Conservation (phyloP, 2,888 invertebrate species). For the Amaurobius ferox region DNA sequence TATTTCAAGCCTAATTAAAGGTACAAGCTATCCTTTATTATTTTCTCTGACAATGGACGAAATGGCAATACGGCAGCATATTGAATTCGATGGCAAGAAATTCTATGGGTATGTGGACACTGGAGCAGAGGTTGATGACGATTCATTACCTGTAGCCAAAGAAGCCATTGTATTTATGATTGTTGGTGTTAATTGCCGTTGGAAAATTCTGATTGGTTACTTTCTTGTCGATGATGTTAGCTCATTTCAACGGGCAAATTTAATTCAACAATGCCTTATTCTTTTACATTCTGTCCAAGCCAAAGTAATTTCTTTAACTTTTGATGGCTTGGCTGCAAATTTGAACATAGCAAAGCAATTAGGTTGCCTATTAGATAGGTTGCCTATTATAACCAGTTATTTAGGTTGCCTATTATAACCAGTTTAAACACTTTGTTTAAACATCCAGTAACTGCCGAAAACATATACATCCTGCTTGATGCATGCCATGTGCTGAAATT, state of each 20-base stretch:
- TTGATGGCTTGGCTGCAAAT: slow-evolving; percentile 31
- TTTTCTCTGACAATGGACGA: too few species aligned
- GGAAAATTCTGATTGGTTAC: background rate
- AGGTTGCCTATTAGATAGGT: too few species aligned
- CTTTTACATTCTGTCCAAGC: background rate
- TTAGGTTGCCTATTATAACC: background rate
- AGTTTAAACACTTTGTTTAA: background rate
- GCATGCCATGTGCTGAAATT: slow-evolving; percentile 34
- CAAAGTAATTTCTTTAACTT: slow-evolving; percentile 23
- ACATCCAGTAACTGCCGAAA: background rate
- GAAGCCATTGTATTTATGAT: background rate
- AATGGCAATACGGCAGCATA: too few species aligned
- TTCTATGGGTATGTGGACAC: too few species aligned
- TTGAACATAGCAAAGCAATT: slow-evolving; percentile 17
- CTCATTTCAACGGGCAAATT: background rate
- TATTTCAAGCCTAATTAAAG: slow-evolving; percentile 19
- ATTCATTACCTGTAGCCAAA: too few species aligned
- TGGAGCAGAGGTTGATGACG: too few species aligned
- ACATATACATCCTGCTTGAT: slow-evolving; percentile 14
- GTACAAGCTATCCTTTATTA: too few species aligned
- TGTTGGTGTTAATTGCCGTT: background rate
- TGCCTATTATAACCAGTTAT: too few species aligned
- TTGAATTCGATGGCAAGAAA: too few species aligned
- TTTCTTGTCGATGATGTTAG: background rate
- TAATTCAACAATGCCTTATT: slow-evolving; percentile 4